Base-by-base conservation (phyloP, 2,888 invertebrate species). In the Trachelus stipa region DNA sequence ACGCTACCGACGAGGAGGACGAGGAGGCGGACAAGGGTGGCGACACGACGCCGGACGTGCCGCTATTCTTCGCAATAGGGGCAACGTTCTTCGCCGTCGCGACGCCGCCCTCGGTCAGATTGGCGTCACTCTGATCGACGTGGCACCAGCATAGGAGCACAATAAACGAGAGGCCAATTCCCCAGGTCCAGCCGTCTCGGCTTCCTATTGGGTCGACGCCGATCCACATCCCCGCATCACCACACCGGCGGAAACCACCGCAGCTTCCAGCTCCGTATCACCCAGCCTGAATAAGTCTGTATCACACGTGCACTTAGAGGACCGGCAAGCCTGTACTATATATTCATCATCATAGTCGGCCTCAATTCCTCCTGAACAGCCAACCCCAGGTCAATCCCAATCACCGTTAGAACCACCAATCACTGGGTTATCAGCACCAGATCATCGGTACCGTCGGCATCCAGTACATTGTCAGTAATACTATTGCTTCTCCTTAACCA, bases 151-250 rank as follows among this genome's bases (percentile, higher is more conserved):
- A 88, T 79, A 89, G 83, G 76, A 90, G 87, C 81, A 86, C 81
- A 76, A 89, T 80, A 78, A 88, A 86, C 78, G 87, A 85, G 83
- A 88, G 85, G 82, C 84, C 87, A 86, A 87, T 85, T 84, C 87
- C 85, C 76, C 79, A 68, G 73, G 73, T 23, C 85, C 87, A 88
- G 90, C 89, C 90, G 84, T 87, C 86, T 87, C 88, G 90, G 90
- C 90, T 88, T 88, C 87, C 88, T 89, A 88, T 84, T 85, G 85
- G 85, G 86, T 87, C 85, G 83, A 88, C 88, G 83, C 89, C 86
- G 88, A 90, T 91, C 91, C 91, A 91, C 91, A 91, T 91, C 88
- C 91, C 91, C 90, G 91, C 91, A 91, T 91, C 87, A 91, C 91
- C 89, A 88, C 78, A 34, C 30, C 76, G 23, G 76, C 71, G 73